A percentile compares a stretch with the other conserved stretches of the same genome.
Evolutionary conservation across 2,888 invertebrate species (phyloP).

Genomic region (Drosophila prostipennis): DNA sequence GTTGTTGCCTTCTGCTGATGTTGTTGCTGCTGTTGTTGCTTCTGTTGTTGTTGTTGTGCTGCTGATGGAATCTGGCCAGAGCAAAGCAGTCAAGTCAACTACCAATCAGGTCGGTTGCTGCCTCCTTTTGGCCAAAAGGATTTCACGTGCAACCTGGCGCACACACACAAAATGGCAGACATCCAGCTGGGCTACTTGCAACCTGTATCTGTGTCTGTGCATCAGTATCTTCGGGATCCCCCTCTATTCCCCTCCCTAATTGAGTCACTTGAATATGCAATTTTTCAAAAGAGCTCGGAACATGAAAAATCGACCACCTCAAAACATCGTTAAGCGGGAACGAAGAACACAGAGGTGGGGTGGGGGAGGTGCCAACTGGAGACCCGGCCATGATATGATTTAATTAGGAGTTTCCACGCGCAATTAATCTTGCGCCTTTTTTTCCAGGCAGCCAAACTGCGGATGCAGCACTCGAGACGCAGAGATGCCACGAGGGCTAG

Average conservation of each 20-base stretch:
- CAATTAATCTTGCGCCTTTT: conserved; percentile 80
- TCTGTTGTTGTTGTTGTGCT: conserved; percentile 56
- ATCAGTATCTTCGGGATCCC: conserved; percentile 18
- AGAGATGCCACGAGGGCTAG: conserved; percentile 3
- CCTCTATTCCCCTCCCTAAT: conserved; percentile 54
- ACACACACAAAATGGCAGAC: conserved; percentile 74
- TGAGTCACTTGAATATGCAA: conserved; percentile 79
- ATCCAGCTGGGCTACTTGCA: conserved; percentile 71
- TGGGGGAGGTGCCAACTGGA: conserved; percentile 19
- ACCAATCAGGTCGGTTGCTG: conserved; percentile 81
- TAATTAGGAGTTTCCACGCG: conserved; percentile 82
- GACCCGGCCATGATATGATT: conserved; percentile 72
- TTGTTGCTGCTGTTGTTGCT: conserved; percentile 58
- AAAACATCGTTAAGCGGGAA: conserved; percentile 68
- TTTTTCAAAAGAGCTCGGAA: conserved; percentile 70
- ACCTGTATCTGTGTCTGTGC: conserved; percentile 58
- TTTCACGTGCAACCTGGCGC: conserved; percentile 69
- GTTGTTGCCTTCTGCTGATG: conserved; percentile 48
- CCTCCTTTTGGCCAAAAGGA: conserved; percentile 74
- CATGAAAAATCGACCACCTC: conserved; percentile 68
- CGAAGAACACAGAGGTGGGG: conserved; percentile 1
- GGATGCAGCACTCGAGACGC: conserved; percentile 47
- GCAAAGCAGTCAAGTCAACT: conserved; percentile 68
- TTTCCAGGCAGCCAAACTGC: conserved; percentile 35
- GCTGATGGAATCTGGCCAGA: conserved; percentile 72